Evolutionary conservation across 2,888 invertebrate species (phyloP).

Genomic region (Dryomyza anilis): DNA sequence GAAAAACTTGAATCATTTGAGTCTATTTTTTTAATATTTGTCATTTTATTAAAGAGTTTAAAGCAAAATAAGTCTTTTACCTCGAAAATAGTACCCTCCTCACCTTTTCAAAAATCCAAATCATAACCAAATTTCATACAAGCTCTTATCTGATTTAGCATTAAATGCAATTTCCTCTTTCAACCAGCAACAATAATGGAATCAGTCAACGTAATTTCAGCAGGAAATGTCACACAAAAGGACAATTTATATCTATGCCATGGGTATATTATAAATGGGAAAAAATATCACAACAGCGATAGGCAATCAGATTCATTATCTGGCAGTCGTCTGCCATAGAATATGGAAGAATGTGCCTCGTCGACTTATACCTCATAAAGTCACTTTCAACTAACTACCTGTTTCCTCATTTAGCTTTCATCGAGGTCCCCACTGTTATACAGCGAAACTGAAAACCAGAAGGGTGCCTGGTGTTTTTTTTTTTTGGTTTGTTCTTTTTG

Average conservation of each 20-base stretch:
- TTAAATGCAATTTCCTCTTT: slow-evolving; percentile 51
- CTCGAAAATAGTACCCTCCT: no score
- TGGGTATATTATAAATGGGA: slow-evolving; percentile 35
- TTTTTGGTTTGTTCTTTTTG: no score
- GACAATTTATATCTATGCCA: slow-evolving; percentile 45
- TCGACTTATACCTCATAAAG: background rate
- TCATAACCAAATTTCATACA: slow-evolving; percentile 2
- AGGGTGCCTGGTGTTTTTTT: no score
- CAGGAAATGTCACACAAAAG: slow-evolving; percentile 37
- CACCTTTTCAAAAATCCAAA: no score
- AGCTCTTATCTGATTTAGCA: slow-evolving; percentile 44
- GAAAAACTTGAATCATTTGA: background rate
- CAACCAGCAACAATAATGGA: background rate
- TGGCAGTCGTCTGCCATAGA: background rate
- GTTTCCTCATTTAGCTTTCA: slow-evolving; percentile 20
- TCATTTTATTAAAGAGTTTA: background rate
- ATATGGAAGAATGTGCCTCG: no score
- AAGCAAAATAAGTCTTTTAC: no score
- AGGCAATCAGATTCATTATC: slow-evolving; percentile 44
- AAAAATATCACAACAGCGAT: slow-evolving; percentile 42
- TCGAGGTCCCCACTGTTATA: background rate
- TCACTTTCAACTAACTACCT: background rate
- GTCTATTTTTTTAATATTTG: no score
- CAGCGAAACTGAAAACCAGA: no score
- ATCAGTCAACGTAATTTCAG: background rate